Base-by-base conservation (phyloP, 2,888 invertebrate genomes). In the Amiota minor region DNA sequence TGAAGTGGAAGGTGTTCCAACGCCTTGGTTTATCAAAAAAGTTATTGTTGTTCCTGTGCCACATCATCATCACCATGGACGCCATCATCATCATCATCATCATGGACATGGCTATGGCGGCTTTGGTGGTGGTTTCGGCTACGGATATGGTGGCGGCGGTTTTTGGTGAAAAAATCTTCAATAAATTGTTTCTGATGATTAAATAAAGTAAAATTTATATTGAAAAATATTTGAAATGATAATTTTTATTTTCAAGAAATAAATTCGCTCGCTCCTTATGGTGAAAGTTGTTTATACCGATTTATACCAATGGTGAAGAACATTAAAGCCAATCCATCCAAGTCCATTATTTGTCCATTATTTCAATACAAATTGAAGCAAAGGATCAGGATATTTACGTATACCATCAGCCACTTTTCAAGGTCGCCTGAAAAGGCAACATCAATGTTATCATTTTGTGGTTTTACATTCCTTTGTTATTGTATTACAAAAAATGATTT, bases 1-100 rank as follows among this genome's bases (percentile, higher is more conserved):
- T n/a, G 18, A 67, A 11, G 16, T 72, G n/a, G 70, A 72, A 12
- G 76, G 81, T 4, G 14, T 56, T 46, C 77, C 81, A 1, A 11
- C 71, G 11, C 79, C 80, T 0, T 67, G 71, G 18, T 16, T 70
- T 65, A 49, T 68, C 68, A 49, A 78, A 35, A 50, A 75, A 46
- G 12, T 76, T 1, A 75, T 77, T 18, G 59, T 65, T 45, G 49
- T 76, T 1, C 75, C 78, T 45, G 20, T 70, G 73, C 71, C 72
- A 62, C 72, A 72, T 59, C 74, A 71, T 12, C 70, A 75, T 35
- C 75, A 74, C 12, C 74, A 72, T 16, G 76, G 74, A 45, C 35
- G n/a, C n/a, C 62, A 72, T 55, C 74, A 75, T 72, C 72, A 74
- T 69, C 72, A 75, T 46, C 73, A 77, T 20, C 73, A 75, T 71